These are phyloP conservation scores for Morpho deidamia DNA, from an alignment of 2,888 invertebrate genomes.

Conservation along the genomic window DNA sequence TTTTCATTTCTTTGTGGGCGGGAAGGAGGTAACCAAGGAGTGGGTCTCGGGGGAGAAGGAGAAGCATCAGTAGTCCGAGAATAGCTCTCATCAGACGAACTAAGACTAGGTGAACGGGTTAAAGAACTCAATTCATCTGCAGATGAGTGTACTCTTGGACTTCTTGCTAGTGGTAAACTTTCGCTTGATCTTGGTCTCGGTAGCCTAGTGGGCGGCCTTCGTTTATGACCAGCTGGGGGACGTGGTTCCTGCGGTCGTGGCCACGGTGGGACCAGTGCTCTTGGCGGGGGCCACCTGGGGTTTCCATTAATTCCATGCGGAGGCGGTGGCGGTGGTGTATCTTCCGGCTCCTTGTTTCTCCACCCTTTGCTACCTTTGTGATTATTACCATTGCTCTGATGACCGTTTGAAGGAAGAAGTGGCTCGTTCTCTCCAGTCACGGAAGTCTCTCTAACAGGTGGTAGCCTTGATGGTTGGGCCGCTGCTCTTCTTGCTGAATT, in stretches of 20 bases:
- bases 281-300: conserved; percentile 70
- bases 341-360: conserved; percentile 64
- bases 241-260: conserved; percentile 75
- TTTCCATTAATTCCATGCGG: conserved; percentile 67
- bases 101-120: conserved; percentile 89
- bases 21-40: conserved; percentile 71
- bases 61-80: conserved; percentile 87
- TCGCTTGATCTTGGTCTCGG: conserved; percentile 84
- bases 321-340: conserved; percentile 78
- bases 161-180: conserved; percentile 77
- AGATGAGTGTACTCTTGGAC: conserved; percentile 84
- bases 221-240: conserved; percentile 56
- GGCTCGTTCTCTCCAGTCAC: conserved; percentile 81
- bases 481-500: conserved; percentile 73
- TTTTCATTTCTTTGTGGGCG: conserved; percentile 70
- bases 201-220: conserved; percentile 64
- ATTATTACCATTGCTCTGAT: conserved; percentile 53
- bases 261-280: conserved; percentile 80
- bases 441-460: conserved; percentile 76
- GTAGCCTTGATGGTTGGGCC: conserved; percentile 73
- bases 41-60: conserved; percentile 79
- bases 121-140: conserved; percentile 90
- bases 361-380: conserved; percentile 70
- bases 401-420: conserved; percentile 63
- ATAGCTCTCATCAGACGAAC: conserved; percentile 91